phyloP scores from a whole-genome alignment of 2,113 vertebrate species.

The Aythya baeri region DNA sequence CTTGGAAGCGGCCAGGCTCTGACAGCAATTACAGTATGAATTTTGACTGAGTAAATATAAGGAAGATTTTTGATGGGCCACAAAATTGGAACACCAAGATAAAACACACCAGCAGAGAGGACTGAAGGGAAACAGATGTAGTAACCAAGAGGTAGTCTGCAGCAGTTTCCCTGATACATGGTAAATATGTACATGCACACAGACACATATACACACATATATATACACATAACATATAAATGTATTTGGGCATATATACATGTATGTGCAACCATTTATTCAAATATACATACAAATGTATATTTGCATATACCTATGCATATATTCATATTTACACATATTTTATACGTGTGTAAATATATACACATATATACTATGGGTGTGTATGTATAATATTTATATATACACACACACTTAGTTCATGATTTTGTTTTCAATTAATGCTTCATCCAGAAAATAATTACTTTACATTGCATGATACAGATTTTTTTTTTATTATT shows the following conservation, averaged over 20 bases:
- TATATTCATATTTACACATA: background rate
- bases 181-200: background rate
- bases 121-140: background rate
- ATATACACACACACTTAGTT: background rate
- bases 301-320: too few relatives aligned
- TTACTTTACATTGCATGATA: background rate
- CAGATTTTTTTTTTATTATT: background rate
- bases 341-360: background rate
- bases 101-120: background rate
- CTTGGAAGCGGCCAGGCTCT: background rate
- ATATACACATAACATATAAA: background rate
- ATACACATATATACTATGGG: background rate
- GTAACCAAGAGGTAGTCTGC: background rate
- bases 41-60: slow-evolving; percentile 8
- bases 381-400: background rate
- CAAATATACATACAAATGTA: background rate
- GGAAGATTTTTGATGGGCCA: slow-evolving; percentile 27
- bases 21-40: background rate
- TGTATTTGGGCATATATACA: background rate
- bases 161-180: background rate
- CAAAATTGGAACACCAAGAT: background rate
- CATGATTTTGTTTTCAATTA: background rate
- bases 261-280: background rate
- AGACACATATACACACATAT: background rate
- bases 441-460: background rate